Evolutionary conservation across 2,797 vertebrate genomes (phyloP).

Genomic region (Hippopotamyrus pictus): DNA sequence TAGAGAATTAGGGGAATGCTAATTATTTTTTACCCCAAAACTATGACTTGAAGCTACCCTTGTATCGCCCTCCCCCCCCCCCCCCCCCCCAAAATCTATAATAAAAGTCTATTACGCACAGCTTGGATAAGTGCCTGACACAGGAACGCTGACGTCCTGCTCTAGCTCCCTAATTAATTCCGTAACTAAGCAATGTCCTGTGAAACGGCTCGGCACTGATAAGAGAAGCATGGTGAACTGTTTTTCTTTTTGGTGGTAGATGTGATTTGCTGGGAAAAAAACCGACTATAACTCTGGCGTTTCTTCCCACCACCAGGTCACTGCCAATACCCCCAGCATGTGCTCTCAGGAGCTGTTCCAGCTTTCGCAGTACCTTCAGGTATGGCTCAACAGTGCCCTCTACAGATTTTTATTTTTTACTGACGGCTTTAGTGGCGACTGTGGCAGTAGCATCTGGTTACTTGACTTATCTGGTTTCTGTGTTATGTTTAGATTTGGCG

Average conservation of each 20-base stretch:
- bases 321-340: constrained; percentile 98
- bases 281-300: constrained; percentile 12
- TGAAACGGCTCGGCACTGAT: neutral
- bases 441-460: neutral
- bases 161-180: neutral
- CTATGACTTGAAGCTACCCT: neutral
- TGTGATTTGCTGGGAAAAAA: neutral
- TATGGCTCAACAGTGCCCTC: constrained; percentile 56
- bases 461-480: neutral
- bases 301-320: constrained; percentile 65
- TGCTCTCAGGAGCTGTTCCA: constrained; percentile 99
- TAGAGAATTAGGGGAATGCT: neutral
- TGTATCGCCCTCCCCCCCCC: no score
- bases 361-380: constrained; percentile 99
- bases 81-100: neutral
- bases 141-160: neutral
- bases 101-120: neutral
- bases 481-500: neutral
- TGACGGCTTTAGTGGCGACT: neutral
- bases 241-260: neutral
- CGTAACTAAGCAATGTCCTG: neutral
- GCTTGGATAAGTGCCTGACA: neutral
- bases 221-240: neutral
- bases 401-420: constrained; percentile 31
- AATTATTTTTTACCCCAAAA: neutral